Evolutionary conservation across 1,140 invertebrate species (phyloP), one percentile per base, ranked within the genome.

Genomic region (Heliconius eleuchia): DNA sequence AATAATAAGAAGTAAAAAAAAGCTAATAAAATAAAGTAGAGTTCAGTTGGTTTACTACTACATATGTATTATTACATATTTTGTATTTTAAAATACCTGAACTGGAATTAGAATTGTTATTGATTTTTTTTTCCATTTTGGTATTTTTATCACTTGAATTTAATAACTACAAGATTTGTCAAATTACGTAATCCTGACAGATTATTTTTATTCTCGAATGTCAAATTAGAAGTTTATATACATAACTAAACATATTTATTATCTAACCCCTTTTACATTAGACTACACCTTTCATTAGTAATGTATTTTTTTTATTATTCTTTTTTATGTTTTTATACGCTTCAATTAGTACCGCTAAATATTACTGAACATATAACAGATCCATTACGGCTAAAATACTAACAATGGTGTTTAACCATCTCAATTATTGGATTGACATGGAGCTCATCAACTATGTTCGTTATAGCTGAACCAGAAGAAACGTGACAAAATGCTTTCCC

Each of bases 111-210:
- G 57, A n/a, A 46, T 70, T 76, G n/a, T 30, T 37, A 30, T 76
- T n/a, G 74, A 27, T 57, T 57, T 76, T 76, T 76, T 76, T 76
- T 70, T 42, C 55, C n/a, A 76, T 76, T 76, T 76, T 76, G 6
- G n/a, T 70, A 66, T 46, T 66, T 76, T 76, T 70, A 23, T 6
- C 18, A 42, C 74, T 66, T 42, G 18, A 70, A 76, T 70, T 23
- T 39, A 23, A 11, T 16, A 66, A 70, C 74, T 76, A 66, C 57
- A 76, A 70, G n/a, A 76, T 76, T 76, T 76, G 74, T 66, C 74
- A 76, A 46, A 4, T 70, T 23, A 42, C 50, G 7, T 18, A 42
- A 30, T 66, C 23, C 23, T 76, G 74, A 76, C 74, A 66, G 23
- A 66, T 30, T 66, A 66, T 66, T 66, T 66, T 66, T 66, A 30